phyloP scores from a whole-genome alignment of 1,140 invertebrate genomes.

The Bombus confusus region DNA sequence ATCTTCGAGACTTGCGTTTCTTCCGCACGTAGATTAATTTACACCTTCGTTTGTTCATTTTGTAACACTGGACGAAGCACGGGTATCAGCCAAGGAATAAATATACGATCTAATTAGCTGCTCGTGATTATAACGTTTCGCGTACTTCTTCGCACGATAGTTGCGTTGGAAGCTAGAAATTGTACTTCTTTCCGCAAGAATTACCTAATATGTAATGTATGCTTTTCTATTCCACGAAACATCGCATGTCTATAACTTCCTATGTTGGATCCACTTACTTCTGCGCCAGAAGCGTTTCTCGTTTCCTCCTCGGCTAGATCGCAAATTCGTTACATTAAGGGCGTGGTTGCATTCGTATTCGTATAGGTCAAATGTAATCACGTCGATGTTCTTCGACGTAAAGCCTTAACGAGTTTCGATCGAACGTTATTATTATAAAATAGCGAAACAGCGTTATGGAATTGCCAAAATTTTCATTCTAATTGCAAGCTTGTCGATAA shows the following conservation, averaged over 20 bases:
- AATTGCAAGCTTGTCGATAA: background rate
- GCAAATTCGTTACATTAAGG: conserved; percentile 21
- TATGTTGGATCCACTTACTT: background rate
- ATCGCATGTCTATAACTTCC: background rate
- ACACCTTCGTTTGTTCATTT: background rate
- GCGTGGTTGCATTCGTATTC: conserved; percentile 26
- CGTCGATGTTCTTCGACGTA: background rate
- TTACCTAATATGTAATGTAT: background rate
- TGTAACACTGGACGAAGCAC: background rate
- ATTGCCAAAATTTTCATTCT: background rate
- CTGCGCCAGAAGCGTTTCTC: background rate
- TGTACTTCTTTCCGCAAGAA: background rate
- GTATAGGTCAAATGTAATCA: background rate
- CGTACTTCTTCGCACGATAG: background rate
- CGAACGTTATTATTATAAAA: background rate
- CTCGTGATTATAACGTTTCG: background rate
- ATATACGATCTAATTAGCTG: background rate
- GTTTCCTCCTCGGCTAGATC: conserved; percentile 14
- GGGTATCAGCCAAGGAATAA: background rate
- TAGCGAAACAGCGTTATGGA: no score
- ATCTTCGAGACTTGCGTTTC: background rate
- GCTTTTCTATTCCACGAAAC: background rate
- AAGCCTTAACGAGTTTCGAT: background rate
- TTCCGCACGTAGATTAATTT: background rate
- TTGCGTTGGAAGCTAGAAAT: background rate